Percentiles rank a stretch among this genome's conserved stretches.
Evolutionary conservation across 1,140 invertebrate species (phyloP).

Genomic region (Ceratoteleas bidentatus): DNA sequence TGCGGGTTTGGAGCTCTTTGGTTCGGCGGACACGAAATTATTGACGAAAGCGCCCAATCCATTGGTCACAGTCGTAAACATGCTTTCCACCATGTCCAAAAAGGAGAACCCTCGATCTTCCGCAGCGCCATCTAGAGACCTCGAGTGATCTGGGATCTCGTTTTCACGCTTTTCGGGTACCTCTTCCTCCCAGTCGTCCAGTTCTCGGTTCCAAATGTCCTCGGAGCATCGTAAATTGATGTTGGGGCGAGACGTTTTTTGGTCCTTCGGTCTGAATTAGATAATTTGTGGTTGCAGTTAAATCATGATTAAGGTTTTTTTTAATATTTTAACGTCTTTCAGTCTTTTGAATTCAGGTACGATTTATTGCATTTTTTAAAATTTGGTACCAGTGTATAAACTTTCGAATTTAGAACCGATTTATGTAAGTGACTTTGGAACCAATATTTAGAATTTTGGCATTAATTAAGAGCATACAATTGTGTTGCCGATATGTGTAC

Average conservation of each 20-base stretch:
- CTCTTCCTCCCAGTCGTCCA: slow-evolving; percentile 43
- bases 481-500: no score
- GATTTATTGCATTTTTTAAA: no score
- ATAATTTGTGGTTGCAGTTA: slow-evolving; percentile 10
- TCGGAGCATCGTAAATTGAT: slow-evolving; percentile 46
- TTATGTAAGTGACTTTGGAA: no score
- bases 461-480: no score
- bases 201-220: slow-evolving; percentile 41
- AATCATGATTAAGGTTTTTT: no score
- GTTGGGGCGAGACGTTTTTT: slow-evolving; percentile 17
- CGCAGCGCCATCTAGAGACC: background rate
- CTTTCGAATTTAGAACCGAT: no score
- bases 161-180: slow-evolving; percentile 11
- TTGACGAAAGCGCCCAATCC: slow-evolving; percentile 71
- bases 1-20: slow-evolving; percentile 64
- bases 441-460: no score
- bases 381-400: no score
- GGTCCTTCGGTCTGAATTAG: slow-evolving; percentile 31
- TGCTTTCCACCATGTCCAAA: slow-evolving; percentile 70
- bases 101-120: slow-evolving; percentile 72
- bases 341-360: background rate
- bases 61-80: slow-evolving; percentile 68
- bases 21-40: slow-evolving; percentile 71
- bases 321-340: no score
- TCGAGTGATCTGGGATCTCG: slow-evolving; percentile 26